phyloP scores from a whole-genome alignment of 2,888 invertebrate species.

The Matsumyia berberina region DNA sequence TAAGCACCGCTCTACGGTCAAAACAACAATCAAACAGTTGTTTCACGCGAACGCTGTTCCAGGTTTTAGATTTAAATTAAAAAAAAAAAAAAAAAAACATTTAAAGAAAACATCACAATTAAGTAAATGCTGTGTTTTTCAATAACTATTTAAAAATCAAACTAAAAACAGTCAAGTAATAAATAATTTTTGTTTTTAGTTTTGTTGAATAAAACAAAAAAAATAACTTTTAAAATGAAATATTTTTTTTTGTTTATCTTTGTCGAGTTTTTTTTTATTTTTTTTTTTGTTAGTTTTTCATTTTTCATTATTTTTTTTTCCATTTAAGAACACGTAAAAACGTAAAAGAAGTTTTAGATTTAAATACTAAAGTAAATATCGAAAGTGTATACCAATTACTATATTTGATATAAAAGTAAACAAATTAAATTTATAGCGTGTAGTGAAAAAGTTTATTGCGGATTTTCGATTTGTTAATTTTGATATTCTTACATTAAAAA shows the following conservation, averaged over 20 bases:
- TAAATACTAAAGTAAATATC: slow-evolving; percentile 33
- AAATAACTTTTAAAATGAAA: too few species aligned
- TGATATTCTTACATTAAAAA: slow-evolving; percentile 13
- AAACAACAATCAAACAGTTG: too few species aligned
- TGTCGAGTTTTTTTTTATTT: slow-evolving; percentile 3
- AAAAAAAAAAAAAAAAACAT: slow-evolving; percentile 69
- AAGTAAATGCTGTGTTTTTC: slow-evolving; percentile 83
- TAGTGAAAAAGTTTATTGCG: slow-evolving; percentile 47
- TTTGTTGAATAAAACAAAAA: slow-evolving; percentile 15
- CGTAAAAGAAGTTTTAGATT: slow-evolving; percentile 41
- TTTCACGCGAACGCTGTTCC: too few species aligned
- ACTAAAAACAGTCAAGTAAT: slow-evolving; percentile 52
- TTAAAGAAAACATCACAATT: slow-evolving; percentile 68
- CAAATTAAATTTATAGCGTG: slow-evolving; percentile 33
- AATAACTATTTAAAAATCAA: slow-evolving; percentile 79
- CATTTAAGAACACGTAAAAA: slow-evolving; percentile 30
- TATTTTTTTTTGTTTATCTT: background rate
- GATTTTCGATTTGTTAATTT: slow-evolving; percentile 26
- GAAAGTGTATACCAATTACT: slow-evolving; percentile 48
- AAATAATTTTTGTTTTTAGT: slow-evolving; percentile 21
- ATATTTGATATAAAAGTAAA: slow-evolving; percentile 52
- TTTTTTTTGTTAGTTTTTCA: too few species aligned
- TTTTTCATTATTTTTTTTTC: too few species aligned
- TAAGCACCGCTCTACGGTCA: too few species aligned
- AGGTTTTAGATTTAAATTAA: slow-evolving; percentile 20